Evolutionary conservation across 2,888 invertebrate species (phyloP).

Genomic region (Podabrus alpinus): DNA sequence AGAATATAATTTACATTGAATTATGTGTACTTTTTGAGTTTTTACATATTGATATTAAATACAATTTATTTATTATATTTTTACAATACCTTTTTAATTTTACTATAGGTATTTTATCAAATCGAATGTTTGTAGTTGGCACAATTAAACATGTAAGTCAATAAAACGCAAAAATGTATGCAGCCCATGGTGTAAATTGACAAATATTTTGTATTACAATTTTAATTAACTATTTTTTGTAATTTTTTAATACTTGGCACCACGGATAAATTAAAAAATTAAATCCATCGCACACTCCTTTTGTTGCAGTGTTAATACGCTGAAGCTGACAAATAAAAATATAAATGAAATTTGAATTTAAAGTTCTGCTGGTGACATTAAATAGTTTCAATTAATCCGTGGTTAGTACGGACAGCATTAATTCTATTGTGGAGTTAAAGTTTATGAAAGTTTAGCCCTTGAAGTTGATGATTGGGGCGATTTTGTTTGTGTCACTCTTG

Average conservation of each 20-base stretch:
- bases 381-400: constrained; percentile 46
- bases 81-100: background rate
- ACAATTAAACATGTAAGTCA: background rate
- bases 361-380: constrained; percentile 47
- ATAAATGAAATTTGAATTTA: constrained; percentile 37
- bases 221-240: background rate
- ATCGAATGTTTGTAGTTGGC: background rate
- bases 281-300: constrained; percentile 33
- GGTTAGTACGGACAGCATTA: constrained; percentile 30
- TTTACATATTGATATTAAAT: background rate
- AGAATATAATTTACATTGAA: constrained; percentile 9
- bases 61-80: background rate
- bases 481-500: constrained; percentile 14
- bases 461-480: constrained; percentile 16
- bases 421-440: constrained; percentile 24
- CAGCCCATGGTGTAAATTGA: background rate
- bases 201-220: too few relatives aligned
- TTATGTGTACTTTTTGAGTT: background rate
- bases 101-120: background rate
- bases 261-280: constrained; percentile 23
- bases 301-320: constrained; percentile 11
- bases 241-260: background rate
- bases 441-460: constrained; percentile 20
- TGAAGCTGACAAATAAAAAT: constrained; percentile 22
- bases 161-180: background rate